Percentiles rank a stretch among this genome's conserved stretches.
These are phyloP conservation scores for Pollachius pollachius DNA, from an alignment of 2,113 vertebrate genomes.

Conservation along the genomic window DNA sequence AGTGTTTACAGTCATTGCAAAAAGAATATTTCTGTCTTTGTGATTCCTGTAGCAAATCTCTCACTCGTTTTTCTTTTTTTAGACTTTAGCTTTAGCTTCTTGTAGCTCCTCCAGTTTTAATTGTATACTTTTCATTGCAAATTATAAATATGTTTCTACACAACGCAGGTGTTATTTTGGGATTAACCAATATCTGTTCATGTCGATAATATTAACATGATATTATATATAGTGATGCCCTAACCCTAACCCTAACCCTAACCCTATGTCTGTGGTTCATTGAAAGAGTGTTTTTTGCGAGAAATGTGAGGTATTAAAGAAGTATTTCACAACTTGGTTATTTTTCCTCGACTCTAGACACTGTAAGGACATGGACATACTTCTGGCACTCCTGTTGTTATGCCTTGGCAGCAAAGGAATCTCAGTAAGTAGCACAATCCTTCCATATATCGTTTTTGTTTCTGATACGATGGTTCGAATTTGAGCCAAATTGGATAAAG, in stretches of 20 bases:
- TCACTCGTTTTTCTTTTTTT: background rate
- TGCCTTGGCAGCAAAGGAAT: constrained; percentile 65
- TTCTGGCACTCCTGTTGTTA: constrained; percentile 72
- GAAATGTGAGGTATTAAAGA: no score
- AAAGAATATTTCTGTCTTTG: background rate
- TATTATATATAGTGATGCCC: no score
- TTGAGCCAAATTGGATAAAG: no score
- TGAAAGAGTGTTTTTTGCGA: no score
- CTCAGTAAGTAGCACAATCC: constrained; percentile 56
- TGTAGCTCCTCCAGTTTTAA: background rate
- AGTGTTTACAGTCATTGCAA: no score
- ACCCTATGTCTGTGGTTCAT: no score
- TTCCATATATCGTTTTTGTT: no score
- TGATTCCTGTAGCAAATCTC: background rate
- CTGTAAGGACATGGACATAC: constrained; percentile 69
- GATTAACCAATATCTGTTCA: background rate
- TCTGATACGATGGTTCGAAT: background rate
- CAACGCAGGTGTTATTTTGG: background rate
- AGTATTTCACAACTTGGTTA: background rate
- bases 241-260: no score
- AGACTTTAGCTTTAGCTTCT: background rate
- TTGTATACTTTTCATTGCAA: constrained; percentile 8
- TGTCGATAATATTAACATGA: no score
- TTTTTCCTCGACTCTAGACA: constrained; percentile 47
- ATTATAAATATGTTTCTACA: constrained; percentile 8